These are phyloP conservation scores for Chloropsis hardwickii DNA, from an alignment of 2,113 vertebrate species.

Conservation along the genomic window DNA sequence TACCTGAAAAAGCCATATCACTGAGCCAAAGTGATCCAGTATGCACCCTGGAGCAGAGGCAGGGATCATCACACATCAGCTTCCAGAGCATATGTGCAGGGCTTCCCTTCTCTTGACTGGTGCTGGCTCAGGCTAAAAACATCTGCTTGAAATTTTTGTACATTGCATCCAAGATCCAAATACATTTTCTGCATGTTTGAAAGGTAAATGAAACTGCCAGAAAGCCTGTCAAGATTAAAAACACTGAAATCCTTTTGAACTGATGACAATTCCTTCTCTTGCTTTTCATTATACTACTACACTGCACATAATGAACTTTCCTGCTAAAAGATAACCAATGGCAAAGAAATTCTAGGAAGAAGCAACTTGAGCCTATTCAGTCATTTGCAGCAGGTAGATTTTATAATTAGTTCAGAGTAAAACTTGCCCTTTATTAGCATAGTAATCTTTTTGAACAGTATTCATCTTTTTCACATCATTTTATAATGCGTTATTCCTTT, in stretches of 20 bases:
- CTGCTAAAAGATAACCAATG: background rate
- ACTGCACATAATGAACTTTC: background rate
- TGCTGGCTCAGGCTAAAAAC: background rate
- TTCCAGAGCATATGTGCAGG: background rate
- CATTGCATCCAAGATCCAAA: background rate
- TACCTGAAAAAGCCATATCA: background rate
- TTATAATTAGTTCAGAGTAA: background rate
- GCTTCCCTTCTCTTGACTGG: background rate
- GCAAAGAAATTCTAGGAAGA: background rate
- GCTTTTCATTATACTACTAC: background rate
- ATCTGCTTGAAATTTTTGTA: background rate
- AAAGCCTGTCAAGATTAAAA: background rate
- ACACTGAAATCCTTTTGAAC: background rate
- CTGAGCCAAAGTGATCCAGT: background rate
- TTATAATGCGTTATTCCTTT: background rate
- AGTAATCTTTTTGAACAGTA: background rate
- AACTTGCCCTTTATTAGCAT: background rate
- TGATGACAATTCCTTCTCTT: background rate
- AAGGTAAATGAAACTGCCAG: background rate
- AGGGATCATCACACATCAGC: background rate
- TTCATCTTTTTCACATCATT: background rate
- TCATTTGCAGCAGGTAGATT: background rate
- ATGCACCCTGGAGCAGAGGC: background rate
- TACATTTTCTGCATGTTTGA: background rate
- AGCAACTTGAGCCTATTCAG: background rate